Evolutionary conservation across 2,888 invertebrate genomes (phyloP), one percentile per base, ranked within the genome.

Genomic region (Lasioglossum zephyrum): DNA sequence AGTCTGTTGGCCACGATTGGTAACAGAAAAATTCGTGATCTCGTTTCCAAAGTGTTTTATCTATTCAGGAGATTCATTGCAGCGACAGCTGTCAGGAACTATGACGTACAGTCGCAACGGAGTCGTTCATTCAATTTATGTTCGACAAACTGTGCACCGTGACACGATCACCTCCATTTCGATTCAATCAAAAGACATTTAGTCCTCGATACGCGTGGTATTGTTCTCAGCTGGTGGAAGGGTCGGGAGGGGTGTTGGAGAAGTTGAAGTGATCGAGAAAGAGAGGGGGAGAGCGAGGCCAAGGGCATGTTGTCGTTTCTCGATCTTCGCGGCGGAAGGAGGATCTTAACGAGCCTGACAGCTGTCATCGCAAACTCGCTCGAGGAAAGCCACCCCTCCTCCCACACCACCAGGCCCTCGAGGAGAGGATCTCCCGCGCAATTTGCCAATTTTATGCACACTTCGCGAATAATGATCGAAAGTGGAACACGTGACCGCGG

Each of bases 371-470:
- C 53, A 22, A 41, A 49, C 57, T 82, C 57, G 44, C 49, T 49
- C 47, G 39, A 41, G 63, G 81, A 63, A 88, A 77, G 79, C 53
- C 57, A 11, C 13, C 13, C 31, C 5, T 39, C 66, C 66, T 66
- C 66, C 36, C 36, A 9, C 31, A 16, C 26, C 73, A 16, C 41
- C 49, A 22, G 22, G 60, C 78, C 57, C 53, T 63, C 76, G 74
- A n/a, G 57, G 8, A 83, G 81, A 87, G 87, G 90, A 91, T 91
- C 85, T 70, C 88, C 91, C 92, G 91, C 92, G 91, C 93, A 93
- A 93, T 93, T 93, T 93, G 92, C 91, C 94, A 92, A 93, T 94
- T 94, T 94, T 92, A 93, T 92, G 93, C 92, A 91, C 90, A 90
- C 88, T 91, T 90, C 88, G 92, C 87, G 91, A 91, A 91, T 92